A percentile compares a stretch with the other conserved stretches of the same genome.
Conservation (phyloP, 37 sponge, comb jelly and placozoan species). For the Mnemiopsis leidyi region DNA sequence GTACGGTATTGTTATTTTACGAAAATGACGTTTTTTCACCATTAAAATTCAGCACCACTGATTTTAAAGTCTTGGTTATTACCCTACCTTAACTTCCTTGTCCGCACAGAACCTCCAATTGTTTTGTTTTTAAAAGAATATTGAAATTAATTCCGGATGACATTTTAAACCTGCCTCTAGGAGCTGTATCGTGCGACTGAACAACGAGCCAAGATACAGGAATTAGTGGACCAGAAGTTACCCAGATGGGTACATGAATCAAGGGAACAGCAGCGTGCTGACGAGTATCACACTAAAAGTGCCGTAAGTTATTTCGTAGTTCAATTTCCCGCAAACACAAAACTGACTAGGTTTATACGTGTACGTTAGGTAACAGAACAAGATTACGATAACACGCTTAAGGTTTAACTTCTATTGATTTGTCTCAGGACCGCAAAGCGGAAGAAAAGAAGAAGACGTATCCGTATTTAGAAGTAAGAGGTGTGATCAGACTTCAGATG, state of each 20-base stretch:
- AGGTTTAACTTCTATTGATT: no score
- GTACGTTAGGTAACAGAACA: no score
- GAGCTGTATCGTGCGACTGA: slow-evolving; percentile 2
- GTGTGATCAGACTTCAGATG: slow-evolving; percentile 28
- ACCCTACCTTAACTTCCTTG: no score
- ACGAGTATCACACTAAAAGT: background rate
- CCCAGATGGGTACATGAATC: background rate
- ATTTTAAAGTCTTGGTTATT: no score
- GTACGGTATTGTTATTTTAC: no score
- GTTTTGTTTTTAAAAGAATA: no score
- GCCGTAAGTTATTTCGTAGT: background rate
- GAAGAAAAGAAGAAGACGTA: slow-evolving; percentile 14
- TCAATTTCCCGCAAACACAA: no score
- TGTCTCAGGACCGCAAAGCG: background rate
- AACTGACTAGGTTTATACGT: no score
- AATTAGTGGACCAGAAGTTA: background rate
- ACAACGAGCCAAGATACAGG: background rate
- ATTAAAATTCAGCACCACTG: no score
- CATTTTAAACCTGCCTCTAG: background rate
- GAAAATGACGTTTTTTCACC: no score
- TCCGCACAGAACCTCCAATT: no score
- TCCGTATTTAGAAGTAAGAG: slow-evolving; percentile 1
- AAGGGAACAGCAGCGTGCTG: background rate
- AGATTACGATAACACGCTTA: no score
- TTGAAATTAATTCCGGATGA: background rate